phyloP scores from a whole-genome alignment of 2,797 vertebrate genomes.

The Tenualosa ilisha region DNA sequence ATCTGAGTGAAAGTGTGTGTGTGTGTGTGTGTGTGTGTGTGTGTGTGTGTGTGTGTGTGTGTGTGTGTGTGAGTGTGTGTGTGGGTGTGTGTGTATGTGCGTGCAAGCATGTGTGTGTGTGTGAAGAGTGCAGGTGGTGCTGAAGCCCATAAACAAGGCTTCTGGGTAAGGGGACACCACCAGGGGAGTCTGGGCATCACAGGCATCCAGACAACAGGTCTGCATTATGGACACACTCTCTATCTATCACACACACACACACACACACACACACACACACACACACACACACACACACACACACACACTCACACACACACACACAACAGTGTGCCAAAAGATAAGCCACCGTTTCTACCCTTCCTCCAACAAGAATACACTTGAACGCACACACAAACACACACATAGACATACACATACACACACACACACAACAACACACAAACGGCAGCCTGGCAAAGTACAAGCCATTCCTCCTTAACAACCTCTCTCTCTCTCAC shows the following conservation, averaged over 20 bases:
- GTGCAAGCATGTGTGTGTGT: neutral
- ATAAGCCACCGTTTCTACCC: too few species aligned
- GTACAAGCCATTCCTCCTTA: neutral
- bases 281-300: conserved; percentile 6
- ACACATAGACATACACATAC: neutral
- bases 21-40: neutral
- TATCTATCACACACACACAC: conserved; percentile 22
- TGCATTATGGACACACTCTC: conserved; percentile 45
- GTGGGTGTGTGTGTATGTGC: neutral
- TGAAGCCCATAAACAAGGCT: conserved; percentile 27
- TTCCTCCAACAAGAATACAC: neutral
- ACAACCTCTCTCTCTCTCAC: neutral
- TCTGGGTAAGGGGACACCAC: conserved; percentile 63
- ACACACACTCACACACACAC: conserved; percentile 24
- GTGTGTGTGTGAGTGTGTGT: neutral
- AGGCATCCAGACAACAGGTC: conserved; percentile 76
- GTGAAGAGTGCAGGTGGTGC: conserved; percentile 41
- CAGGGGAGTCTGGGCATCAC: conserved; percentile 62
- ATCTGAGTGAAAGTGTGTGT: neutral
- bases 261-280: conserved; percentile 41
- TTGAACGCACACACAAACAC: neutral
- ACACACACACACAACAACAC: neutral
- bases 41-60: neutral
- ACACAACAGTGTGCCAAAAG: neutral
- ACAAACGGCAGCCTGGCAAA: neutral